A percentile compares a stretch with the other conserved stretches of the same genome.
Conservation (phyloP, 2,888 invertebrate species). For the Dilophus febrilis region DNA sequence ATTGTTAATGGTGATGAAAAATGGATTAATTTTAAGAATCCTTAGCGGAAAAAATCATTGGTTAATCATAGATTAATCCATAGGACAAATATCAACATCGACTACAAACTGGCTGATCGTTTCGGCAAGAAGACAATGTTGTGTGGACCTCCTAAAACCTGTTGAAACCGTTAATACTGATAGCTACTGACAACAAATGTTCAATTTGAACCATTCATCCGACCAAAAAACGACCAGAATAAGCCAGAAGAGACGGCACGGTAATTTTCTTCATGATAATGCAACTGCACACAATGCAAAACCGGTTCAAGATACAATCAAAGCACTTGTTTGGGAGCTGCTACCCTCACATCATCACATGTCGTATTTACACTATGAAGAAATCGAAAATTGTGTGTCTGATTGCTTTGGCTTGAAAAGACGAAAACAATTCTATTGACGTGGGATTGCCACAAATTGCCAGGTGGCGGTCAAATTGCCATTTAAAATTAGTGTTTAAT, state of each 20-base stretch:
- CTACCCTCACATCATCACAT: slow-evolving; percentile 8
- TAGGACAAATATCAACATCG: slow-evolving; percentile 8
- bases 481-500: too few species aligned
- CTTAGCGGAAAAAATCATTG: slow-evolving; percentile 8
- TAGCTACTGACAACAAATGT: slow-evolving; percentile 8
- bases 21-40: background rate
- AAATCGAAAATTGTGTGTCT: too few species aligned
- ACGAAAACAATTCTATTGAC: too few species aligned
- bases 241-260: slow-evolving; percentile 10
- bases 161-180: slow-evolving; percentile 6
- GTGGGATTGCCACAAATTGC: too few species aligned
- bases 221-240: slow-evolving; percentile 6
- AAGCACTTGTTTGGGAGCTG: slow-evolving; percentile 7
- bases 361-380: slow-evolving; percentile 8
- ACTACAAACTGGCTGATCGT: slow-evolving; percentile 10
- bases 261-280: slow-evolving; percentile 11
- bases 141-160: slow-evolving; percentile 8
- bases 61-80: slow-evolving; percentile 6
- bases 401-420: too few species aligned
- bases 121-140: slow-evolving; percentile 10
- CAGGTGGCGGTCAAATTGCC: too few species aligned
- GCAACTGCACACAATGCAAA: slow-evolving; percentile 8
- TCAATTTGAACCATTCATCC: slow-evolving; percentile 6
- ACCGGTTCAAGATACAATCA: slow-evolving; percentile 5
- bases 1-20: slow-evolving; percentile 10